A percentile compares a stretch with the other conserved stretches of the same genome.
These are phyloP conservation scores for Marasmarcha lunaedactyla DNA, from an alignment of 2,888 invertebrate species.

Conservation along the genomic window DNA sequence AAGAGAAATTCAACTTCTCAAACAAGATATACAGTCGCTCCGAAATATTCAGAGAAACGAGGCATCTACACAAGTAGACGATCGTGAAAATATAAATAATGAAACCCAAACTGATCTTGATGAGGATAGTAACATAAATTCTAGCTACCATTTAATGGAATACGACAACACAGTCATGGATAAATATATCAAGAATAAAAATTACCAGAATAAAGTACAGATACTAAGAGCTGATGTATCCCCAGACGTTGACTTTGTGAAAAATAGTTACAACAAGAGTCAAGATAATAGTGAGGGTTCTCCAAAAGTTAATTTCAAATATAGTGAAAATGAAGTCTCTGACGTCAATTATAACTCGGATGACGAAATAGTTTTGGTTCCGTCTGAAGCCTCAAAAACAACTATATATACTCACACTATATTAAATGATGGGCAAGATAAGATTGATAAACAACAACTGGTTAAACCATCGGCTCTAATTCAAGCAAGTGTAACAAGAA, in stretches of 20 bases:
- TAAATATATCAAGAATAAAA: neutral
- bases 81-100: slow-evolving; percentile 19
- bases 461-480: no score
- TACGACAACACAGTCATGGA: neutral
- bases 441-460: no score
- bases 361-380: no score
- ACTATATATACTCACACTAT: no score
- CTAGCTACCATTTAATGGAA: neutral
- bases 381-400: no score
- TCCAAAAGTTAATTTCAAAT: slow-evolving; percentile 25
- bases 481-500: no score
- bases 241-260: neutral
- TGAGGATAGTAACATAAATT: neutral
- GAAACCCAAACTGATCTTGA: neutral
- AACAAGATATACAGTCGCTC: slow-evolving; percentile 23
- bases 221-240: neutral
- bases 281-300: slow-evolving; percentile 5
- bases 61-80: slow-evolving; percentile 20
- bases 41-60: slow-evolving; percentile 23
- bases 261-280: neutral
- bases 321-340: no score
- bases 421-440: no score
- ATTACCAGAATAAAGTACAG: neutral
- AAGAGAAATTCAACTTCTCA: slow-evolving; percentile 28
- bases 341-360: no score